phyloP scores from a whole-genome alignment of 1,140 invertebrate genomes.

The Macrosteles quadrilineatus region DNA sequence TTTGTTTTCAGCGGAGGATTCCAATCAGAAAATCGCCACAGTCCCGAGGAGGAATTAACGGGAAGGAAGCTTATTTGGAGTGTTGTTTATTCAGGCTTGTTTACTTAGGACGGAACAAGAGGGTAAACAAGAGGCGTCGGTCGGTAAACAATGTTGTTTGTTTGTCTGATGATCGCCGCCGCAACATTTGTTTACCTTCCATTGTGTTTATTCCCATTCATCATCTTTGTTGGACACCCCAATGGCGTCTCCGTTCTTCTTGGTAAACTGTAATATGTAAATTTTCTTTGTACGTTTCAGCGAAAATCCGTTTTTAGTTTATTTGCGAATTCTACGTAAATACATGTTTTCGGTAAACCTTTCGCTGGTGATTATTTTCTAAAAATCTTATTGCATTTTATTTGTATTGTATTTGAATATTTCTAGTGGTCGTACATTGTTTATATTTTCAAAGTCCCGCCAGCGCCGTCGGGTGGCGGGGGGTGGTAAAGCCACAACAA shows the following conservation, averaged over 20 bases:
- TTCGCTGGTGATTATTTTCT: too few species aligned
- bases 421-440: too few species aligned
- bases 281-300: too few species aligned
- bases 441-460: too few species aligned
- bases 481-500: constrained; percentile 1
- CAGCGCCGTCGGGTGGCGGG: too few species aligned
- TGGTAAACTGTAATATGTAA: too few species aligned
- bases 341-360: too few species aligned
- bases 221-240: not conserved
- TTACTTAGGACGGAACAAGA: constrained; percentile 20
- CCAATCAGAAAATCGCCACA: constrained; percentile 14
- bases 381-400: too few species aligned
- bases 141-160: constrained; percentile 21
- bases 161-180: constrained; percentile 8
- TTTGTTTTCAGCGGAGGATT: not conserved
- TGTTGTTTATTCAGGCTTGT: constrained; percentile 25
- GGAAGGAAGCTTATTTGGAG: constrained; percentile 21
- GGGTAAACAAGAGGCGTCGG: constrained; percentile 8
- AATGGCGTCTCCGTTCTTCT: too few species aligned
- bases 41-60: constrained; percentile 16
- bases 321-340: too few species aligned
- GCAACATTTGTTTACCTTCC: constrained; percentile 1
- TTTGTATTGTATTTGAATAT: too few species aligned
- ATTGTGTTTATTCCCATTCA: constrained; percentile 3
- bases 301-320: too few species aligned